phyloP scores from a whole-genome alignment of 2,113 vertebrate species.

The Ammodramus savannarum region DNA sequence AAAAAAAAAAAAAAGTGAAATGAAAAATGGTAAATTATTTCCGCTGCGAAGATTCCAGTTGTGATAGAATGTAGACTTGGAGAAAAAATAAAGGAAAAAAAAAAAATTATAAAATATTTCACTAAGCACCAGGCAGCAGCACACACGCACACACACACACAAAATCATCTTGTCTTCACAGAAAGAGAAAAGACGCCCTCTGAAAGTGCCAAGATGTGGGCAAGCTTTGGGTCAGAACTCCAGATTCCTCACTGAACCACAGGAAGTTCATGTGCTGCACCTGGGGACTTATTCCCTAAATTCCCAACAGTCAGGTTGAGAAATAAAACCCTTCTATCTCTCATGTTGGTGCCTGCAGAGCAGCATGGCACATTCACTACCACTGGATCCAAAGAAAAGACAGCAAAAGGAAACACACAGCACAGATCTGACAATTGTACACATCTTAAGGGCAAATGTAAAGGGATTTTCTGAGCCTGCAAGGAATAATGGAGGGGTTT shows the following conservation, averaged over 20 bases:
- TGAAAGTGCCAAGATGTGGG: neutral
- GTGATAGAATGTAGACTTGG: slow-evolving; percentile 27
- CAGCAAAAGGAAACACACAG: slow-evolving; percentile 35
- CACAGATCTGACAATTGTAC: neutral
- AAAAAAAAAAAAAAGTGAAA: neutral
- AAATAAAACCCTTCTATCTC: neutral
- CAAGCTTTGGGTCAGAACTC: neutral
- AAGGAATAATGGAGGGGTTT: neutral
- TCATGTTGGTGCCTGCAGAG: neutral
- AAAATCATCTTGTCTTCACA: neutral
- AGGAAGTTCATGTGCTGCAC: neutral
- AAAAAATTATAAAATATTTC: neutral
- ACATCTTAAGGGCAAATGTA: neutral
- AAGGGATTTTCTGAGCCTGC: slow-evolving; percentile 15
- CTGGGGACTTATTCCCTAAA: neutral
- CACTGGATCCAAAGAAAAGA: neutral
- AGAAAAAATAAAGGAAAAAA: neutral
- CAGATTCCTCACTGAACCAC: neutral
- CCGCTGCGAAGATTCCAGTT: slow-evolving; percentile 33
- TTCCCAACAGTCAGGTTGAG: neutral
- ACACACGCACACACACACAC: neutral
- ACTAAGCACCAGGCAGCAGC: neutral
- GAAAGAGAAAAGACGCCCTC: neutral
- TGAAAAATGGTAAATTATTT: slow-evolving; percentile 60
- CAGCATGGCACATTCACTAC: neutral